These are phyloP conservation scores for Drosophila santomea DNA, from an alignment of 1,140 invertebrate genomes.

Conservation along the genomic window DNA sequence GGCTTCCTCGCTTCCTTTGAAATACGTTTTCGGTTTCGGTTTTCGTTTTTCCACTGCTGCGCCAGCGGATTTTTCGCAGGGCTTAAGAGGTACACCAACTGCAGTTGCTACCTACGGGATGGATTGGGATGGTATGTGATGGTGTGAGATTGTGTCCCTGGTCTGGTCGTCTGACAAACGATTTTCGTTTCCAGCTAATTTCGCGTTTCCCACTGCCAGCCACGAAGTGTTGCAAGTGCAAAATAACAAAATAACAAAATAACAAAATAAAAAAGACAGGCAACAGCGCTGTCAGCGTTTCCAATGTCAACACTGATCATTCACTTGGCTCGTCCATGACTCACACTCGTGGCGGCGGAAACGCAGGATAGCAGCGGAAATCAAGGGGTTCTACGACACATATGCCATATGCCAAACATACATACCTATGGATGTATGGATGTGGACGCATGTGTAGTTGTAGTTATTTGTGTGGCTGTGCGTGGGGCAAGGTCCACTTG, in stretches of 20 bases:
- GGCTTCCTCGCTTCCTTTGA: constrained; percentile 63
- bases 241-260: constrained; percentile 21
- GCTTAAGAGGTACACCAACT: constrained; percentile 34
- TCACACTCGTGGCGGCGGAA: constrained; percentile 57
- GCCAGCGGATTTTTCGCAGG: constrained; percentile 59
- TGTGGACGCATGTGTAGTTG: not conserved
- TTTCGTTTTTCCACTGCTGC: constrained; percentile 62
- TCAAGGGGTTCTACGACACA: not conserved
- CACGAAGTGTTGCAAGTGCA: constrained; percentile 57
- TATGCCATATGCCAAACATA: not conserved
- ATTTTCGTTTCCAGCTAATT: constrained; percentile 76
- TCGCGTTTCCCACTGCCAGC: constrained; percentile 56
- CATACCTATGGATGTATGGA: not conserved
- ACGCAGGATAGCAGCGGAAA: constrained; percentile 26
- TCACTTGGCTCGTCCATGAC: constrained; percentile 70
- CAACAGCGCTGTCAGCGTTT: constrained; percentile 54
- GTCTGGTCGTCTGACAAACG: constrained; percentile 50
- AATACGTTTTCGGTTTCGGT: constrained; percentile 49
- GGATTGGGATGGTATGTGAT: not conserved
- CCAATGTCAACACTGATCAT: constrained; percentile 76
- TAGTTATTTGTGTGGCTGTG: constrained; percentile 11
- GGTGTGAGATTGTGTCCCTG: not conserved
- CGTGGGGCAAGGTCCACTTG: constrained; percentile 17
- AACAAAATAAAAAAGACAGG: not conserved
- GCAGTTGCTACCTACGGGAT: constrained; percentile 31